Conservation (phyloP, 2,113 vertebrate species). For the Seriola rivoliana region DNA sequence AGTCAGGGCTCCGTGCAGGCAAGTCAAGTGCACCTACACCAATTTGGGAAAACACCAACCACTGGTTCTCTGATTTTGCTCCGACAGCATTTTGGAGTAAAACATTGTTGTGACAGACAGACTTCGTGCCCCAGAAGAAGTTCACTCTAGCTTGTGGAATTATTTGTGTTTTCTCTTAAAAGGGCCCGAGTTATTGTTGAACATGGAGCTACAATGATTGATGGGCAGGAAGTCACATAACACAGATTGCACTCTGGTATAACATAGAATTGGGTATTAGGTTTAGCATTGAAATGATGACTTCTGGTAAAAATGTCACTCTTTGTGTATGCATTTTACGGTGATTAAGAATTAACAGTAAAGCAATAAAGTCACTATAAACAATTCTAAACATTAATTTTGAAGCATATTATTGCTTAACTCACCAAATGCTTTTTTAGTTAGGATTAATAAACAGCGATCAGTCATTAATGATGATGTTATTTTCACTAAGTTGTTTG, state of each 20-base stretch:
- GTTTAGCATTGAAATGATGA: background rate
- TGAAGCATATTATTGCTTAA: background rate
- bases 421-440: too few species aligned
- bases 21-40: too few species aligned
- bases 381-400: background rate
- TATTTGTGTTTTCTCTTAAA: background rate
- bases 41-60: too few species aligned
- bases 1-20: too few species aligned
- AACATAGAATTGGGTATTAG: background rate
- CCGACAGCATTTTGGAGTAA: background rate
- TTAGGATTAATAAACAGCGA: background rate
- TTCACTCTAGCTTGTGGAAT: constrained; percentile 5
- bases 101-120: background rate
- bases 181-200: background rate
- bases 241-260: background rate
- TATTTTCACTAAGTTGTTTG: background rate
- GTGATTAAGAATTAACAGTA: too few species aligned
- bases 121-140: background rate
- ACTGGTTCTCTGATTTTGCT: background rate
- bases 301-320: too few species aligned
- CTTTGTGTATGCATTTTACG: too few species aligned
- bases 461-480: background rate
- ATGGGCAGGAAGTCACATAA: background rate
- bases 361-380: too few species aligned
- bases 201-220: background rate